phyloP scores from a whole-genome alignment of 2,888 invertebrate species.

The Clivina fossor region DNA sequence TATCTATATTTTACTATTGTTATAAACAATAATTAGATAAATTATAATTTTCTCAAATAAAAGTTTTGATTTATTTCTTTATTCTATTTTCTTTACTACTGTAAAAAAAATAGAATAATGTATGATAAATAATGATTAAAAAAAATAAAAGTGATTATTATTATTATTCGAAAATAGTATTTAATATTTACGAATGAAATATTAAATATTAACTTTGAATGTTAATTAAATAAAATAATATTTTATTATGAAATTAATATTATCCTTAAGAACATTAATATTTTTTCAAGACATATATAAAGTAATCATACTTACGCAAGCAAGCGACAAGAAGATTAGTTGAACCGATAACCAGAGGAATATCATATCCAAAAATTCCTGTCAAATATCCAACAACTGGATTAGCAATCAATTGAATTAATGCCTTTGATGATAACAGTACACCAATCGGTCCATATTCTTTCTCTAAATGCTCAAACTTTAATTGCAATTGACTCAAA shows the following conservation, averaged over 20 bases:
- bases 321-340: conserved; percentile 68
- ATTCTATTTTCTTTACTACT: too few species aligned
- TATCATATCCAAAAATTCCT: conserved; percentile 64
- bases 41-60: too few species aligned
- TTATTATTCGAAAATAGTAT: too few species aligned
- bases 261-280: not conserved
- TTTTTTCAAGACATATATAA: not conserved
- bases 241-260: not conserved
- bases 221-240: not conserved
- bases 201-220: too few species aligned
- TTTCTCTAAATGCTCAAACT: conserved; percentile 54
- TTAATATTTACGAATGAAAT: too few species aligned
- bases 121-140: too few species aligned
- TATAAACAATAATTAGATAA: too few species aligned
- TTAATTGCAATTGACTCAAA: conserved; percentile 51
- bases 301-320: conserved; percentile 66
- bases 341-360: conserved; percentile 70
- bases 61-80: too few species aligned
- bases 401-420: conserved; percentile 77
- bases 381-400: conserved; percentile 73
- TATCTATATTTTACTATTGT: too few species aligned
- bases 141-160: too few species aligned
- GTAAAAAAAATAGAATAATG: too few species aligned
- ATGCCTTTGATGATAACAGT: conserved; percentile 74
- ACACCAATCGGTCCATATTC: conserved; percentile 71